A percentile compares a stretch with the other conserved stretches of the same genome.
phyloP scores from a whole-genome alignment of 2,888 invertebrate genomes.

The Bombylius discolor region DNA sequence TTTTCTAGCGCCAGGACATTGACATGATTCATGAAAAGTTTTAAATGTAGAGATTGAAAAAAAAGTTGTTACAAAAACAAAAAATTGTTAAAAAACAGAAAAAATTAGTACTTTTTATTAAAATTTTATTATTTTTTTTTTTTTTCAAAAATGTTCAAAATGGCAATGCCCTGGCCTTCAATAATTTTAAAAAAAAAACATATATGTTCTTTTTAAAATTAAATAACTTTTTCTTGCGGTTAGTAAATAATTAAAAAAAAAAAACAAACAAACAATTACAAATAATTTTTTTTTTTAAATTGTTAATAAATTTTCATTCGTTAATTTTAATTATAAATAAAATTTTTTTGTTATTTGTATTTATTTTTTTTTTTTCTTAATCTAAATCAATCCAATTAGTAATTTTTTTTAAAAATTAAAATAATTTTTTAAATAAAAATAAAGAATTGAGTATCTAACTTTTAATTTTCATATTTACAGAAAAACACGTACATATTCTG shows the following conservation, averaged over 20 bases:
- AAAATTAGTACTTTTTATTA: neutral
- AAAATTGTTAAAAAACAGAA: neutral
- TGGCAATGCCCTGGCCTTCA: constrained; percentile 86
- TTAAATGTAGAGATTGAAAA: neutral
- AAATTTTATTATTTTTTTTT: no score
- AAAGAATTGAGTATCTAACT: no score
- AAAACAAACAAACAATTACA: neutral
- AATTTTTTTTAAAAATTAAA: no score
- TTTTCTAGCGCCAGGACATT: constrained; percentile 47
- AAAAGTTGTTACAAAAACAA: neutral
- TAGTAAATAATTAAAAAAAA: neutral
- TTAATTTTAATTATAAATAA: no score
- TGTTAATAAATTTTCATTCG: no score
- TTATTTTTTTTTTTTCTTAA: no score
- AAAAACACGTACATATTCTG: constrained; percentile 64
- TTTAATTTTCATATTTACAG: constrained; percentile 12
- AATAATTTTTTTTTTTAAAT: neutral
- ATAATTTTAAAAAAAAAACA: neutral
- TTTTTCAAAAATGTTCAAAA: neutral
- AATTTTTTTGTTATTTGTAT: no score
- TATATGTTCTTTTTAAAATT: no score
- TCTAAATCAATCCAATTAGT: no score
- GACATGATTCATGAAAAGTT: constrained; percentile 30
- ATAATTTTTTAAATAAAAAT: no score
- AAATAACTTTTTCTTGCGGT: no score